Conservation (phyloP, 2,113 vertebrate genomes). For the Spheniscus mendiculus region DNA sequence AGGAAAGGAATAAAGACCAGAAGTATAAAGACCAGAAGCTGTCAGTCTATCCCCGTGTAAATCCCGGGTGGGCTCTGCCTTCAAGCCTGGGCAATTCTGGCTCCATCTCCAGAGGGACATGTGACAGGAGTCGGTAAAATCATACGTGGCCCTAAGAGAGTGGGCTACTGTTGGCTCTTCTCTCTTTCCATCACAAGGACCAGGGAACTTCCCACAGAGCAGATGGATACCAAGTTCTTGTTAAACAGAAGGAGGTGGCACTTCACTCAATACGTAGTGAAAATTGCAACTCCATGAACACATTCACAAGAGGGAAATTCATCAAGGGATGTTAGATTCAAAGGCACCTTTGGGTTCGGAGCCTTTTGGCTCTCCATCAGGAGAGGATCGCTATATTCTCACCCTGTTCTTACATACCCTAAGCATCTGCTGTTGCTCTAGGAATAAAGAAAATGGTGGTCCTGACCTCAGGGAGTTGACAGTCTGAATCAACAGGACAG, state of each 20-base stretch:
- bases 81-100: background rate
- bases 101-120: background rate
- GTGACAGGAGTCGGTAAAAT: background rate
- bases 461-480: background rate
- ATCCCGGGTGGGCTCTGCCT: background rate
- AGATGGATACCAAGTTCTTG: fast-evolving
- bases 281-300: background rate
- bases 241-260: background rate
- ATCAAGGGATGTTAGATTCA: background rate
- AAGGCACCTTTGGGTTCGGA: background rate
- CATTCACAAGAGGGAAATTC: background rate
- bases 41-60: background rate
- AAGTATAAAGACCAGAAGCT: background rate
- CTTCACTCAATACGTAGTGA: fast-evolving
- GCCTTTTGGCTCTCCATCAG: background rate
- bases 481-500: background rate
- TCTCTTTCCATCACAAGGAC: background rate
- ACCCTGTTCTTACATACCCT: background rate
- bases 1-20: background rate
- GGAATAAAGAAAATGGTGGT: background rate
- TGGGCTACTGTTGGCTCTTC: background rate
- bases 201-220: background rate
- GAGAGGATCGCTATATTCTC: background rate
- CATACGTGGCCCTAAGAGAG: fast-evolving
- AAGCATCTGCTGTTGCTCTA: background rate